phyloP scores from a whole-genome alignment of 1,140 invertebrate genomes.

The Drosophila pseudoobscura region DNA sequence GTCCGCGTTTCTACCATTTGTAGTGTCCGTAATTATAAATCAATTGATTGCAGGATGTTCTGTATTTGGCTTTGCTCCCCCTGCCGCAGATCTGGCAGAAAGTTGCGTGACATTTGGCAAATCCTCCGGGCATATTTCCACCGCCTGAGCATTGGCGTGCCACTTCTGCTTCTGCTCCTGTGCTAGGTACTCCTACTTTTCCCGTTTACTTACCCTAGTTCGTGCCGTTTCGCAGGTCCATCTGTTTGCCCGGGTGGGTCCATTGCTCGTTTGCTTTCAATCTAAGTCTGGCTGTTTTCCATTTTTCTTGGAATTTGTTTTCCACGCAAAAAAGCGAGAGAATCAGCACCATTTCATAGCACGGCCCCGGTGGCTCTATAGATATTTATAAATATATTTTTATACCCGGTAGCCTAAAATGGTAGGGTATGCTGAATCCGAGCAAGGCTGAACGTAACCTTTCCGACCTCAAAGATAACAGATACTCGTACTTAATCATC shows the following conservation, averaged over 20 bases:
- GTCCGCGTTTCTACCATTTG: background rate
- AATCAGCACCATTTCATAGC: slow-evolving; percentile 37
- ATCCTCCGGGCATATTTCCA: slow-evolving; percentile 46
- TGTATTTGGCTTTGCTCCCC: slow-evolving; percentile 50
- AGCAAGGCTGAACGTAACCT: background rate
- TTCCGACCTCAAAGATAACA: background rate
- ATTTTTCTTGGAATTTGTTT: slow-evolving; percentile 75
- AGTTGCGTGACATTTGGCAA: slow-evolving; percentile 76
- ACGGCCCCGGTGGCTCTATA: background rate
- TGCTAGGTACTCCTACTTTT: background rate
- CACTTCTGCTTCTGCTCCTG: background rate
- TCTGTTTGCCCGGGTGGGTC: slow-evolving; percentile 41
- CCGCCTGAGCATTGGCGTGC: slow-evolving; percentile 3
- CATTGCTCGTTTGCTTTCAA: slow-evolving; percentile 64
- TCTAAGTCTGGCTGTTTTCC: slow-evolving; percentile 67
- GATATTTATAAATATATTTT: too few species aligned
- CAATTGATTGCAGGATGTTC: slow-evolving; percentile 50
- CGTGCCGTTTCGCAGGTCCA: slow-evolving; percentile 65
- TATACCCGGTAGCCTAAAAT: too few species aligned
- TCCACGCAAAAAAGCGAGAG: slow-evolving; percentile 33
- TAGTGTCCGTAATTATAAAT: slow-evolving; percentile 69
- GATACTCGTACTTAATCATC: background rate
- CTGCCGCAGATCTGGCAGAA: slow-evolving; percentile 12
- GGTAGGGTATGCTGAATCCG: too few species aligned
- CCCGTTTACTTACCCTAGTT: slow-evolving; percentile 18